Evolutionary conservation across 2,797 vertebrate genomes (phyloP), one percentile per base, ranked within the genome.

Genomic region (Falco naumanni): DNA sequence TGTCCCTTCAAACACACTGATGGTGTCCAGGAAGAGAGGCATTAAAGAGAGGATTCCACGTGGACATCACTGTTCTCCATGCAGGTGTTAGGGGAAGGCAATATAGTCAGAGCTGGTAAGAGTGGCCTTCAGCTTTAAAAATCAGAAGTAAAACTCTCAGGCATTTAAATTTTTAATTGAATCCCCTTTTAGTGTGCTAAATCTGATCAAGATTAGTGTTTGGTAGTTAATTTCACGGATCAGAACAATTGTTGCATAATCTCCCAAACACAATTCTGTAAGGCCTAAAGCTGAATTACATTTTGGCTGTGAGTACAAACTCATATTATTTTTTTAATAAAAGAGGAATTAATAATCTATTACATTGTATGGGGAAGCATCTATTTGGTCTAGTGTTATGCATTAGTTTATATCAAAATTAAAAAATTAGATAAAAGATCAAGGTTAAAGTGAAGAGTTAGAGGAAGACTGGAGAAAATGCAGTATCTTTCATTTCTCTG

Each of bases 181-280:
- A 90, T 87, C 21, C 4, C 21, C 47, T 70, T 93, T 63, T 60
- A 78, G 57, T 51, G 57, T 60, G 59, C 7, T 71, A 93, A 54
- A 78, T 51, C 41, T 92, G 64, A 91, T 71, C 53, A 74, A 71
- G 57, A 85, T 92, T 76, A 94, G 68, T 61, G 50, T 68, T 95
- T 41, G 34, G 56, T 50, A 76, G 74, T 80, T 95, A 91, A 94
- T 95, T 94, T 96, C 91, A 95, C 3, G n/a, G 91, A 92, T 95
- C 84, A 95, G 90, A 92, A 92, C 65, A 85, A 78, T 53, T 68
- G 77, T 54, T 88, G 64, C 50, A 41, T 91, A 83, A 91, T 83
- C 29, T 89, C 60, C 69, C 28, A 77, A 80, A 85, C 24, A 75
- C 20, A 37, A 77, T 77, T 92, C 66, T 72, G 8, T 82, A 60